phyloP scores from a whole-genome alignment of 2,797 vertebrate genomes.

The Enteromius unitaeniatus region DNA sequence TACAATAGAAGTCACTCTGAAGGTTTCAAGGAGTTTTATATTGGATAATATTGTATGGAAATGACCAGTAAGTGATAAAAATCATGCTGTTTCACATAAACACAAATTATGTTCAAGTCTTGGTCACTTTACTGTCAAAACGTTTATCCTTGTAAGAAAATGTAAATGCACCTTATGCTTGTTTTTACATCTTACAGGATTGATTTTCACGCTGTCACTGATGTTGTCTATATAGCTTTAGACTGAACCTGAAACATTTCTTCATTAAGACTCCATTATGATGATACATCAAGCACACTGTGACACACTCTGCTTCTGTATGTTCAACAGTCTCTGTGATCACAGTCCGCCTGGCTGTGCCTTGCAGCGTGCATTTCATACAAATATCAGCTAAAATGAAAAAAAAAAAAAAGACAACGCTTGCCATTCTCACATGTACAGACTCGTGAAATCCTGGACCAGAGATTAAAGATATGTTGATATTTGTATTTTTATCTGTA shows the following conservation, averaged over 20 bases:
- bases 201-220: neutral
- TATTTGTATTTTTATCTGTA: conserved; percentile 51
- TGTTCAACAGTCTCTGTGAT: conserved; percentile 3
- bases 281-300: conserved; percentile 16
- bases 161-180: neutral
- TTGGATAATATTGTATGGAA: neutral
- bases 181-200: neutral
- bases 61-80: neutral
- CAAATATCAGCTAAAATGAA: neutral
- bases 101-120: neutral
- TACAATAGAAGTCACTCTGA: neutral
- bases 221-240: neutral
- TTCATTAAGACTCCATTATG: neutral
- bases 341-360: conserved; percentile 14
- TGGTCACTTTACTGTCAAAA: neutral
- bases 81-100: neutral
- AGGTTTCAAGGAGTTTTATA: neutral
- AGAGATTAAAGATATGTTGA: conserved; percentile 31
- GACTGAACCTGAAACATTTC: neutral
- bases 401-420: neutral
- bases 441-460: conserved; percentile 18
- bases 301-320: conserved; percentile 15
- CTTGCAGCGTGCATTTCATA: conserved; percentile 22
- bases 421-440: conserved; percentile 41
- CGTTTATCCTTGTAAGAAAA: neutral